These are phyloP conservation scores for Diuraphis noxia DNA, from an alignment of 1,140 invertebrate genomes.

Conservation along the genomic window DNA sequence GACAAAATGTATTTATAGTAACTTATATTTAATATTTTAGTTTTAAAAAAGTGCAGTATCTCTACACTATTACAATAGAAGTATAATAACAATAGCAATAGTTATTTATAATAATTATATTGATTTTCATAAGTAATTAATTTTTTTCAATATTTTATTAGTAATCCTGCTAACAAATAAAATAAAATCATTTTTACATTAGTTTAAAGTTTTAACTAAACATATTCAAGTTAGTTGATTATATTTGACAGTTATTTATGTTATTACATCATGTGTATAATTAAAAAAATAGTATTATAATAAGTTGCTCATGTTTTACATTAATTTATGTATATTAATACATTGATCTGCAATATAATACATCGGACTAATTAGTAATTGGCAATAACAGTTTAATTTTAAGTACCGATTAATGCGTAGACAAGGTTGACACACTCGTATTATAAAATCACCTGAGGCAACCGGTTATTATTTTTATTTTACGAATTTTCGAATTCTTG, in stretches of 20 bases:
- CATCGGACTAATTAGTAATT: not conserved
- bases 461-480: conserved; percentile 25
- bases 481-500: conserved; percentile 42
- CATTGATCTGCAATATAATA: not conserved
- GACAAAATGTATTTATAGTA: too few species aligned
- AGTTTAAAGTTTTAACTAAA: not conserved
- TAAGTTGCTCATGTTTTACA: not conserved
- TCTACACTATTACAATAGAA: too few species aligned
- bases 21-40: too few species aligned
- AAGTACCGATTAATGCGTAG: not conserved
- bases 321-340: not conserved
- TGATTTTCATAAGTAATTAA: too few species aligned
- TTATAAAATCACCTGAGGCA: conserved; percentile 29
- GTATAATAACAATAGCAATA: too few species aligned
- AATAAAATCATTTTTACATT: not conserved
- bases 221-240: not conserved
- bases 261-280: not conserved
- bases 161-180: not conserved
- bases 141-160: not conserved
- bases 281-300: not conserved
- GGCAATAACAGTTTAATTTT: not conserved
- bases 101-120: too few species aligned
- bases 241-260: not conserved
- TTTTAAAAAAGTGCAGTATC: too few species aligned
- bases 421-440: conserved; percentile 12